Evolutionary conservation across 2,888 invertebrate species (phyloP), one percentile per base, ranked within the genome.

Genomic region (Cabera pusaria): DNA sequence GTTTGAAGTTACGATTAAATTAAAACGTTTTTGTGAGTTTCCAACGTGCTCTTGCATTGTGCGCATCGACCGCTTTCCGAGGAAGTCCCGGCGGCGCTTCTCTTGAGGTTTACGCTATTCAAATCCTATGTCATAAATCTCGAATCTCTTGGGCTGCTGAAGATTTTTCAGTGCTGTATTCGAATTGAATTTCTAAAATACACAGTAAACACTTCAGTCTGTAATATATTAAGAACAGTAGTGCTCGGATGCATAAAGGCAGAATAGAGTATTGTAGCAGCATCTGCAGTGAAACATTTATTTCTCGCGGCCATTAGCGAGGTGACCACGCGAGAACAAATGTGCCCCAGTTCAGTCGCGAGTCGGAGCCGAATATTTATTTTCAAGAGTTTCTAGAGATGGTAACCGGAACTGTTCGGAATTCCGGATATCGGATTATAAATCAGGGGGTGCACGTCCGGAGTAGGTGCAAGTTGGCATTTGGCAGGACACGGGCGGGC

Each of bases 391-490:
- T 54, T 56, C 50, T 50, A 50, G 44, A 49, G 48, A 45, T 54
- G 47, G 46, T 57, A 62, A 44, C 25, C 39, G 50, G 39, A 44
- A 44, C 38, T 43, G 41, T 56, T 60, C 63, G 35, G 31, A 42
- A 42, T 42, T 42, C 35, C 35, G 72, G 78, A 74, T 71, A 70
- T 76, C 72, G 67, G 64, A 60, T 62, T 65, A 78, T 79, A 80
- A 77, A 78, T 79, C 78, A 74, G 56, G 56, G 56, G 44, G 46
- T 53, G 51, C 55, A 63, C 62, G 61, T 72, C 74, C 72, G 72
- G 46, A 41, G 37, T 49, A 62, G 68, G 56, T 51, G 56, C 59
- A 53, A 52, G 58, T 56, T 56, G 56, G 58, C 57, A 52, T 45
- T 46, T 51, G 59, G 60, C 60, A 57, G 49, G 49, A 53, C 52